Percentiles rank a stretch among this genome's conserved stretches.
Conservation (phyloP, 92 coral and sea anemone species). For the Umimayanthus chanpuru region DNA sequence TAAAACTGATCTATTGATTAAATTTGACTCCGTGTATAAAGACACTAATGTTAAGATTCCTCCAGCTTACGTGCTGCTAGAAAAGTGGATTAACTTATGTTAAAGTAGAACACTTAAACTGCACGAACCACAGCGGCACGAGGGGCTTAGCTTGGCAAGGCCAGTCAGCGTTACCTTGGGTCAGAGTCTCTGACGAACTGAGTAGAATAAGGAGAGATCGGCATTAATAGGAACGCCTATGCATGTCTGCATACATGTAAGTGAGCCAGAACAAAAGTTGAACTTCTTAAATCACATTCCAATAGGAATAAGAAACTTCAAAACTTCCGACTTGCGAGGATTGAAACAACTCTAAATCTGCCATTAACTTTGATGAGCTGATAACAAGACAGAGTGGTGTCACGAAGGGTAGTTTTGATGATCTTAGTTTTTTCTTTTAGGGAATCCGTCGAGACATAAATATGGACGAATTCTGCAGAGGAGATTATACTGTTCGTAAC, state of each 20-base stretch:
- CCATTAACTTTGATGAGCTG: conserved; percentile 1
- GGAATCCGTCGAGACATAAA: neutral
- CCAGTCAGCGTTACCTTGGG: neutral
- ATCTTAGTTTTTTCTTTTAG: neutral
- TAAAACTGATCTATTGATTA: neutral
- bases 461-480: neutral
- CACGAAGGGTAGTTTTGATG: conserved; percentile 6
- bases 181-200: no score
- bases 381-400: conserved; percentile 12
- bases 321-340: conserved; percentile 32
- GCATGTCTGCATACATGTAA: neutral
- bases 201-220: conserved; percentile 7
- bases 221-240: neutral
- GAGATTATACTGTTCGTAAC: neutral
- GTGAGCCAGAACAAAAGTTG: neutral
- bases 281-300: conserved; percentile 22
- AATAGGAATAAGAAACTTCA: conserved; percentile 19
- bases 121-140: neutral
- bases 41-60: neutral
- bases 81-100: neutral
- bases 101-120: conserved; percentile 1
- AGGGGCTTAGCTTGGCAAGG: neutral
- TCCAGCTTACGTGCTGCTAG: neutral
- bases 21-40: neutral
- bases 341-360: conserved; percentile 3